Evolutionary conservation across 2,797 vertebrate species (phyloP).

Genomic region (Hypotaenidia philippensis): DNA sequence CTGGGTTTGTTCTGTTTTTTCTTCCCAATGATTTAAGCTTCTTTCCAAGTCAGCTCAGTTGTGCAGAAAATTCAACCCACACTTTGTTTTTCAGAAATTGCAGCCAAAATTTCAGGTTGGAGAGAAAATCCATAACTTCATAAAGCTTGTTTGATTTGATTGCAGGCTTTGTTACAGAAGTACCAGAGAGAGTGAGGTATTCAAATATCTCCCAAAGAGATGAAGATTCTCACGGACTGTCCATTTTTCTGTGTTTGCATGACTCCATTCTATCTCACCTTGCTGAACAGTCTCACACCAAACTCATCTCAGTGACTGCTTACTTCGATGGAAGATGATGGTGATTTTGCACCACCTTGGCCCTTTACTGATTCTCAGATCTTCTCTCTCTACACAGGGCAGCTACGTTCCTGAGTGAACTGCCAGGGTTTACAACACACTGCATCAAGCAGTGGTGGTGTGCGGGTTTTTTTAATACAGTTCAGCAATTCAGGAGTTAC

Average conservation of each 20-base stretch:
- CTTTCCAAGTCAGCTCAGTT: not conserved
- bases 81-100: not conserved
- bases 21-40: not conserved
- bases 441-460: not conserved
- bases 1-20: not conserved
- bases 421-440: not conserved
- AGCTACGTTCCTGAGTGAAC: not conserved
- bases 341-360: not conserved
- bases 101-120: not conserved
- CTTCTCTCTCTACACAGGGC: not conserved
- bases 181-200: not conserved
- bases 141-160: not conserved
- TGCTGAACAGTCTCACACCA: not conserved
- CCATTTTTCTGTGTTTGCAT: not conserved
- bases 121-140: not conserved
- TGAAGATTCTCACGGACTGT: not conserved
- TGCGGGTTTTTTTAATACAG: too few relatives aligned
- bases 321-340: not conserved
- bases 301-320: not conserved
- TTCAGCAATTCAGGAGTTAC: not conserved
- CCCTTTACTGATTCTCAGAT: not conserved
- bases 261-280: not conserved
- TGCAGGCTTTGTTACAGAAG: not conserved
- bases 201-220: not conserved
- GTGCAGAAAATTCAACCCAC: not conserved